phyloP scores from a whole-genome alignment of 2,113 vertebrate species.

The Strigops habroptila region DNA sequence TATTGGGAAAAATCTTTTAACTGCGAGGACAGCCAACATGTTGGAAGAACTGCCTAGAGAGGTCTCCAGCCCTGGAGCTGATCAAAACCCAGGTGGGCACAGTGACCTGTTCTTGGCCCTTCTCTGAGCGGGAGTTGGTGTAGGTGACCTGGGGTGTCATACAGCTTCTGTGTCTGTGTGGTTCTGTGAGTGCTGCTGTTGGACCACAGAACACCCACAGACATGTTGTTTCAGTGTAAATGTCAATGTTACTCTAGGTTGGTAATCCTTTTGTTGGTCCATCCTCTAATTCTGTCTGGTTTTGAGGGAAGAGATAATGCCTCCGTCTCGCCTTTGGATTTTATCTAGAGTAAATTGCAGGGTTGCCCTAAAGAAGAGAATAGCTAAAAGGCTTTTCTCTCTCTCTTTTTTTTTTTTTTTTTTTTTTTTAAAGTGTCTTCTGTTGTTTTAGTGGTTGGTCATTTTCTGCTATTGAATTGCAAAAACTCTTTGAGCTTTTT shows the following conservation, averaged over 20 bases:
- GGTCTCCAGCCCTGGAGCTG: background rate
- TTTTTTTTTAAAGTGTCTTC: background rate
- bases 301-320: background rate
- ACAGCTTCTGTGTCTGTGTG: rapidly evolving
- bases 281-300: background rate
- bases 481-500: background rate
- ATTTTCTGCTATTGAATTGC: background rate
- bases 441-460: background rate
- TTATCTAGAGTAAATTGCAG: background rate
- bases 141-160: background rate
- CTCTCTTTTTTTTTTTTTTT: too few relatives aligned
- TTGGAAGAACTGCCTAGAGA: background rate
- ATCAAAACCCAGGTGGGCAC: background rate
- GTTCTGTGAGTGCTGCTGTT: background rate
- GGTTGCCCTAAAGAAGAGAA: background rate
- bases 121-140: background rate
- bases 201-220: background rate
- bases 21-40: background rate
- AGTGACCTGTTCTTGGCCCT: background rate
- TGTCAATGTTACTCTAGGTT: background rate
- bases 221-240: rapidly evolving
- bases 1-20: background rate
- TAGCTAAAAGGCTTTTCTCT: background rate
- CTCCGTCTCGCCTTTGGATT: background rate
- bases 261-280: background rate